Conservation (phyloP, 2,113 vertebrate genomes). For the Brachionichthys hirsutus region DNA sequence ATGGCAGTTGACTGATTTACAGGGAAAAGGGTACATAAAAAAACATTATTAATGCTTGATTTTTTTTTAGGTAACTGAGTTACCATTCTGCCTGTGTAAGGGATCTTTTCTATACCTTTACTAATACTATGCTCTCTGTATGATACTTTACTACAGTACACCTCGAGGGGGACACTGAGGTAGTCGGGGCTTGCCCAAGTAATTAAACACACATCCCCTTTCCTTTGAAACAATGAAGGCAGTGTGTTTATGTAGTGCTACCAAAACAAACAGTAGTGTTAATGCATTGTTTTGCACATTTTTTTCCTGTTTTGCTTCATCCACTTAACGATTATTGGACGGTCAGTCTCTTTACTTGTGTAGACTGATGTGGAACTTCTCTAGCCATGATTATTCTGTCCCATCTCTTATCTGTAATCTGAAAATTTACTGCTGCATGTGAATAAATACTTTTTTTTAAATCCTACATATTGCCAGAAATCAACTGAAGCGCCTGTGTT, state of each 20-base stretch:
- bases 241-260: slow-evolving; percentile 55
- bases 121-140: slow-evolving; percentile 42
- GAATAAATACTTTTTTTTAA: slow-evolving; percentile 72
- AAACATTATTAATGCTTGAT: slow-evolving; percentile 12
- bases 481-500: slow-evolving; percentile 39
- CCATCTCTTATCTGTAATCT: slow-evolving; percentile 68
- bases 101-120: slow-evolving; percentile 39
- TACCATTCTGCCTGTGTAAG: slow-evolving; percentile 22
- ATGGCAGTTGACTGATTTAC: slow-evolving; percentile 14
- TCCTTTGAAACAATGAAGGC: slow-evolving; percentile 56
- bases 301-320: slow-evolving; percentile 60
- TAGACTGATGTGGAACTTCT: slow-evolving; percentile 46
- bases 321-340: slow-evolving; percentile 41
- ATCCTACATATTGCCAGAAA: slow-evolving; percentile 63
- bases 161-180: slow-evolving; percentile 27
- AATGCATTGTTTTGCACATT: slow-evolving; percentile 77
- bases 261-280: slow-evolving; percentile 54
- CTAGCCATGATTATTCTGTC: slow-evolving; percentile 45
- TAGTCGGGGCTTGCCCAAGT: slow-evolving; percentile 19
- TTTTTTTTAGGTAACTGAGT: slow-evolving; percentile 16
- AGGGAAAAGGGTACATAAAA: slow-evolving; percentile 9
- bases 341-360: slow-evolving; percentile 23
- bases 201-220: slow-evolving; percentile 53
- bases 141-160: slow-evolving; percentile 43
- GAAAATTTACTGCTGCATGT: slow-evolving; percentile 74